phyloP scores from a whole-genome alignment of 2,888 invertebrate species.

The Linnaemya tessellans region DNA sequence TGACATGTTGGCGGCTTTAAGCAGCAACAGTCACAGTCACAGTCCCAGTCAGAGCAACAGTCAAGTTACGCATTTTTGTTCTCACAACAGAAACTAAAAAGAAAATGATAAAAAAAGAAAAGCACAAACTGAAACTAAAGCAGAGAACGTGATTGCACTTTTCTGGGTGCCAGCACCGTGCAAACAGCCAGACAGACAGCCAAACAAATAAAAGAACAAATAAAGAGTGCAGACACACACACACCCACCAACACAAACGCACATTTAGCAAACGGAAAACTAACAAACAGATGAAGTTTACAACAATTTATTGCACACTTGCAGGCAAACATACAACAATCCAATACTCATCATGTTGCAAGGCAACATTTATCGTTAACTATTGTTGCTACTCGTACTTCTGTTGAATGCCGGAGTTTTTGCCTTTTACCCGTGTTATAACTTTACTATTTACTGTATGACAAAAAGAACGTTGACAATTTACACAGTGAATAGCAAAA shows the following conservation, averaged over 20 bases:
- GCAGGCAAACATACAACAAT: slow-evolving; percentile 14
- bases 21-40: slow-evolving; percentile 53
- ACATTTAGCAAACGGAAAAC: slow-evolving; percentile 26
- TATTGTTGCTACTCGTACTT: slow-evolving; percentile 58
- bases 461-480: slow-evolving; percentile 59
- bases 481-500: slow-evolving; percentile 45
- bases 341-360: slow-evolving; percentile 43
- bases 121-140: slow-evolving; percentile 31
- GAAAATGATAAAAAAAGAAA: not conserved
- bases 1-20: slow-evolving; percentile 57
- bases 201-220: slow-evolving; percentile 37
- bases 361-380: slow-evolving; percentile 61
- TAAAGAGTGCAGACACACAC: slow-evolving; percentile 16
- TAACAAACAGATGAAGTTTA: slow-evolving; percentile 61
- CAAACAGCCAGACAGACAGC: slow-evolving; percentile 28
- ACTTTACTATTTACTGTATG: slow-evolving; percentile 43
- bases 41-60: slow-evolving; percentile 50
- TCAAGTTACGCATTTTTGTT: slow-evolving; percentile 61
- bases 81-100: slow-evolving; percentile 39
- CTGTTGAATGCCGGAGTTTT: slow-evolving; percentile 32
- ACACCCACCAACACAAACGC: slow-evolving; percentile 6
- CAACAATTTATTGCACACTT: slow-evolving; percentile 60
- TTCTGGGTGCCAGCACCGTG: slow-evolving; percentile 68
- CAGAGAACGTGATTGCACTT: slow-evolving; percentile 70
- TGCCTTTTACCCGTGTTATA: slow-evolving; percentile 18